Evolutionary conservation across 2,113 vertebrate species (phyloP).

Genomic region (Aptenodytes forsteri): DNA sequence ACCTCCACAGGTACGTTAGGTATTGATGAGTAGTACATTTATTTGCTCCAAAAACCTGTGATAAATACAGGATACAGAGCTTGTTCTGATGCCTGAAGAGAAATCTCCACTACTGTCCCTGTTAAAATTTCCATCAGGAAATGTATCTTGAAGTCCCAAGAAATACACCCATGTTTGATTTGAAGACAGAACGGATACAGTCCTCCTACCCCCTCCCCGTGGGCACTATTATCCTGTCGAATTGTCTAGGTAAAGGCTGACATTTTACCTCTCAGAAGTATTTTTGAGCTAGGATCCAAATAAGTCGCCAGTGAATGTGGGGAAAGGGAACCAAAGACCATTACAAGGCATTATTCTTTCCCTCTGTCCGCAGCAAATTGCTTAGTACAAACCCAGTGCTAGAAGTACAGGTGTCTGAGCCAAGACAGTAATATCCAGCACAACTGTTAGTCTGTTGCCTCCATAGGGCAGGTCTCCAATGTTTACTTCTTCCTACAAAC

Average conservation of each 20-base stretch:
- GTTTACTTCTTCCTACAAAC: neutral
- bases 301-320: accelerated
- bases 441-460: neutral
- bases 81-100: neutral
- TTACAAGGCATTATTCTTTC: neutral
- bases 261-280: neutral
- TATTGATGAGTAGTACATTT: neutral
- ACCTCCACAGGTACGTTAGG: neutral
- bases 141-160: neutral
- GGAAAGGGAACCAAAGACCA: neutral
- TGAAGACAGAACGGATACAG: neutral
- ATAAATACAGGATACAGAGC: neutral
- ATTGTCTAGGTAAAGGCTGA: neutral
- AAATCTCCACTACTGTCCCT: neutral
- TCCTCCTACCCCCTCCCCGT: too few relatives aligned
- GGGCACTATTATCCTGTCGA: neutral
- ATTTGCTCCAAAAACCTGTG: neutral
- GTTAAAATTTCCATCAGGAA: neutral
- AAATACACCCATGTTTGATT: neutral
- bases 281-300: neutral
- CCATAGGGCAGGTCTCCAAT: neutral
- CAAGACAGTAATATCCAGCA: neutral
- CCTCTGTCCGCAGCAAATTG: neutral
- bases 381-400: neutral
- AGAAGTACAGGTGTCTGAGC: neutral